These are phyloP conservation scores for Rostratula benghalensis DNA, from an alignment of 2,113 vertebrate species.

Conservation along the genomic window DNA sequence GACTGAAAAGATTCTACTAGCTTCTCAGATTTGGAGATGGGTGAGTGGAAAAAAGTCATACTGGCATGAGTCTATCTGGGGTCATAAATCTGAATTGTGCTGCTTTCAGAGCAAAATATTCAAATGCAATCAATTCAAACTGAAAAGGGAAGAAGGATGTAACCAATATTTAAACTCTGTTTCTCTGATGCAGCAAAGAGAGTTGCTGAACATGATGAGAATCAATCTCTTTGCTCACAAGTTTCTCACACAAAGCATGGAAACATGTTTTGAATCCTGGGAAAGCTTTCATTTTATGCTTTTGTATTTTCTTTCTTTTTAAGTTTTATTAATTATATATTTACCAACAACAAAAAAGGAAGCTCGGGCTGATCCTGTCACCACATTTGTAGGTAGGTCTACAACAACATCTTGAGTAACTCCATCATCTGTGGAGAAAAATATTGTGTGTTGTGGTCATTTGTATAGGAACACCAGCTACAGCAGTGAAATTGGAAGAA, in stretches of 20 bases:
- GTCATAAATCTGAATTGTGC: neutral
- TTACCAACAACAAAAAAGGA: conserved; percentile 82
- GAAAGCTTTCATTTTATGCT: neutral
- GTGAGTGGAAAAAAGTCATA: neutral
- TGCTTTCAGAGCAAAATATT: neutral
- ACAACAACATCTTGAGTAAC: conserved; percentile 53
- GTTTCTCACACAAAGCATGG: neutral
- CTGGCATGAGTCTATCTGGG: neutral
- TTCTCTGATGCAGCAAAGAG: neutral
- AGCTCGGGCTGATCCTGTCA: conserved; percentile 78
- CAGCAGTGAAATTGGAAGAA: neutral
- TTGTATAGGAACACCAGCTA: neutral
- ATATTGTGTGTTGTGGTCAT: neutral
- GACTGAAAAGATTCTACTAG: neutral
- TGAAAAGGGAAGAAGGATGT: neutral
- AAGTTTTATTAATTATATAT: neutral
- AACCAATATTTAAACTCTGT: neutral
- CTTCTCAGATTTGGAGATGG: neutral
- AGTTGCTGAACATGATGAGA: neutral
- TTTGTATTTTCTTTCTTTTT: neutral
- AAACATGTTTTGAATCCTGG: neutral
- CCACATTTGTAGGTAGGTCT: conserved; percentile 72
- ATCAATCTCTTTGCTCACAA: neutral
- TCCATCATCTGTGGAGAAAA: conserved; percentile 20
- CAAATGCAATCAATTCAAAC: neutral